These are phyloP conservation scores for Bombylius discolor DNA, from an alignment of 2,888 invertebrate genomes.

Conservation along the genomic window DNA sequence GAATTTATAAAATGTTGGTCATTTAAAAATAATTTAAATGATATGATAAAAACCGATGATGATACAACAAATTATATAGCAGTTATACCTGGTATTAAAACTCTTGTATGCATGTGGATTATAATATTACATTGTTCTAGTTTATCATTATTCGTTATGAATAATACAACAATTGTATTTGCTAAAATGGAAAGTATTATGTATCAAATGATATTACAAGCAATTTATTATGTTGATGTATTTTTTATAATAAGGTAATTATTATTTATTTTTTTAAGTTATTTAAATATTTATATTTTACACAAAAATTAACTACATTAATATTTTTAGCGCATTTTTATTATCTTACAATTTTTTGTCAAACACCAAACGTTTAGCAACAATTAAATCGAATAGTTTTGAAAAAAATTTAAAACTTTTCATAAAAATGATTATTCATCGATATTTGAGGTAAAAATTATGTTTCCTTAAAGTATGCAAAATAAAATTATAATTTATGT, in stretches of 20 bases:
- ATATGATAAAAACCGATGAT: not conserved
- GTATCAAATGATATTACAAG: conserved; percentile 23
- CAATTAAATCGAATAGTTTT: conserved; percentile 17
- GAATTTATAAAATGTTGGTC: not conserved
- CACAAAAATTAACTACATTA: too few relatives aligned
- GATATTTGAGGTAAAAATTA: conserved; percentile 22
- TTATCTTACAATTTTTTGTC: conserved; percentile 24
- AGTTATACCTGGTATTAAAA: conserved; percentile 23
- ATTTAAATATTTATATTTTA: too few relatives aligned
- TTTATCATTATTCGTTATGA: conserved; percentile 24
- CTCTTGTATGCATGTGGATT: conserved; percentile 26
- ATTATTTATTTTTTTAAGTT: too few relatives aligned
- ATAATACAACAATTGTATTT: conserved; percentile 22
- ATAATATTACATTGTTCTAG: conserved; percentile 26
- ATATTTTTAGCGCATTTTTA: conserved; percentile 21
- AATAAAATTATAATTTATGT: too few relatives aligned
- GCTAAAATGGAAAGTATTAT: conserved; percentile 21
- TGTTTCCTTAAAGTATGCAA: too few relatives aligned
- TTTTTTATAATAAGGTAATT: conserved; percentile 27
- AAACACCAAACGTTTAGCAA: conserved; percentile 16
- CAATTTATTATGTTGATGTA: conserved; percentile 26
- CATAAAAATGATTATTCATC: conserved; percentile 18
- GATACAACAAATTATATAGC: conserved; percentile 16
- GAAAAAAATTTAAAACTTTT: conserved; percentile 19
- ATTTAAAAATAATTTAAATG: not conserved